Base-by-base conservation (phyloP, 2,113 vertebrate genomes). In the Australoheros scitulus region DNA sequence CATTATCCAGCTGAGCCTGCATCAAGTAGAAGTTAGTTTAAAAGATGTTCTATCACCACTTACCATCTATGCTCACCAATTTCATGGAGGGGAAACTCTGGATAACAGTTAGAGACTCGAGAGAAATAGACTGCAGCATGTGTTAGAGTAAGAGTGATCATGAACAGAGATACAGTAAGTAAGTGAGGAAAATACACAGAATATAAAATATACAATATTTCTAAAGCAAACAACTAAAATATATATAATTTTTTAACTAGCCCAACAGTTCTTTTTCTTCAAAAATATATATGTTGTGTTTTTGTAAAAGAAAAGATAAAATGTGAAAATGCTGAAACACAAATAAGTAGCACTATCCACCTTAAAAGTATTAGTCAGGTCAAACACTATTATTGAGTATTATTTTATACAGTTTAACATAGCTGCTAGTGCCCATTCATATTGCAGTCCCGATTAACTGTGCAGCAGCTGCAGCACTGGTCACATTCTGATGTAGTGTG, bases 401-500 rank as follows among this genome's bases (percentile, higher is more conserved):
- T 6, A 1, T 11, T 61, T 32, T 20, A 77, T 24, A n/a, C 65
- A 52, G 26, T 11, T 64, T 34, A 22, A 88, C 65, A 14, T 63
- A 81, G 50, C 29, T 61, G 82, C 32, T 61, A 18, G 17, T 68
- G 81, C 15, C 36, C 14, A 18, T 59, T 43, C 72, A 17, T 64
- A 74, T 41, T 77, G 65, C 26, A 4, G 36, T 61, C 52, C 82
- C 17, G 34, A 75, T 76, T 34, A 36, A 72, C 64, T 55, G 38
- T 70, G 52, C 65, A 86, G 80, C 84, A 89, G 85, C 59, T 74
- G 89, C 18, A 56, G 87, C 85, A 47, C 65, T 26, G 32, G 82
- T 82, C 82, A 59, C 76, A 76, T 26, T 87, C 76, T 86, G 86
- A 92, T 91, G 89, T 81, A 93, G 80, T 90, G 90, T 82, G 43